phyloP scores from a whole-genome alignment of 2,888 invertebrate genomes.

The Ctenicera cuprea region DNA sequence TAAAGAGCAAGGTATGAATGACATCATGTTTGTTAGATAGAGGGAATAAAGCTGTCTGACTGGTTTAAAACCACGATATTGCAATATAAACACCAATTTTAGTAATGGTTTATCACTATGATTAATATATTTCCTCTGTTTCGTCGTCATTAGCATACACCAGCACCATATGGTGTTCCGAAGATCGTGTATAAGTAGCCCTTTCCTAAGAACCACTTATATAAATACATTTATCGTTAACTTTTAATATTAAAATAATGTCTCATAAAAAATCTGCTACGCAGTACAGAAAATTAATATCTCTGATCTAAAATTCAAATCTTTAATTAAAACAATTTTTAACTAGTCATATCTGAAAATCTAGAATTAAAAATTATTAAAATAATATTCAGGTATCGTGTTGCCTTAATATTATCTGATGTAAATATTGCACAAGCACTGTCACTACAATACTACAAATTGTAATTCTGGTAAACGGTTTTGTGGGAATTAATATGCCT shows the following conservation, averaged over 20 bases:
- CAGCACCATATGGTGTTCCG: constrained; percentile 15
- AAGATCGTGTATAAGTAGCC: not conserved
- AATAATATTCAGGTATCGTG: not conserved
- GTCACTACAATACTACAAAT: no score
- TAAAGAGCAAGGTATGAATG: constrained; percentile 56
- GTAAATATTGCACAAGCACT: no score
- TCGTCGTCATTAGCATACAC: constrained; percentile 29
- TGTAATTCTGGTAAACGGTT: no score
- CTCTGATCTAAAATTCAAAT: not conserved
- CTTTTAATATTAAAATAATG: not conserved
- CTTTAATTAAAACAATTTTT: not conserved
- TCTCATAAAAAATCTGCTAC: not conserved
- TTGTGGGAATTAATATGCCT: no score
- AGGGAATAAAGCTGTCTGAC: constrained; percentile 54
- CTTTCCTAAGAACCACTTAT: not conserved
- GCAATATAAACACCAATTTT: constrained; percentile 53
- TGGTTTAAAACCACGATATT: constrained; percentile 54
- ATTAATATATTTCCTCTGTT: constrained; percentile 41
- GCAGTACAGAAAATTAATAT: no score
- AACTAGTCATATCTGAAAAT: not conserved
- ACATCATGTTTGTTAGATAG: constrained; percentile 56
- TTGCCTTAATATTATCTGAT: not conserved
- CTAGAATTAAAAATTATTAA: not conserved
- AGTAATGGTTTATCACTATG: constrained; percentile 45
- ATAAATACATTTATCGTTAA: not conserved